Conservation (phyloP, 2,113 vertebrate species). For the Clarias gariepinus region DNA sequence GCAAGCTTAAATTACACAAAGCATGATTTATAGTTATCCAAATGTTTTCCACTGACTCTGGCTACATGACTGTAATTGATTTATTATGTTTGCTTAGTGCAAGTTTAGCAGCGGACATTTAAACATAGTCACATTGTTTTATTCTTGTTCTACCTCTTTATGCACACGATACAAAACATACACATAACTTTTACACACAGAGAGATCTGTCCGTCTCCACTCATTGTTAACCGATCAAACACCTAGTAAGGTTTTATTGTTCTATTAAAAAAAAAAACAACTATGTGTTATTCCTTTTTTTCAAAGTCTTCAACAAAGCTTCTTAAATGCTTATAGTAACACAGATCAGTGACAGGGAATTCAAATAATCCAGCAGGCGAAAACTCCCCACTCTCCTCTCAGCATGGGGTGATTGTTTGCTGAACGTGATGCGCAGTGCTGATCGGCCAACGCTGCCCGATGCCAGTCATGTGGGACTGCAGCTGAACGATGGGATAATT, state of each 20-base stretch:
- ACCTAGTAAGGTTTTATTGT: not conserved
- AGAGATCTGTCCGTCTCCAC: not conserved
- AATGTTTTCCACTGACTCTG: constrained; percentile 13
- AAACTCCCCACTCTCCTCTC: constrained; percentile 27
- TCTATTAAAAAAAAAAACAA: constrained; percentile 5
- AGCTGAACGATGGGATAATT: constrained; percentile 48
- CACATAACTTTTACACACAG: not conserved
- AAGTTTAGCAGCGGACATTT: not conserved
- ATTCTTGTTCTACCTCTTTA: not conserved
- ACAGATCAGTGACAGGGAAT: constrained; percentile 44
- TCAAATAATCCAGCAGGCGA: constrained; percentile 56
- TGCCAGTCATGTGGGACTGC: constrained; percentile 28
- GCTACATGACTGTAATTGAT: constrained; percentile 6
- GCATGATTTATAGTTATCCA: constrained; percentile 42
- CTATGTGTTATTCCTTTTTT: constrained; percentile 6
- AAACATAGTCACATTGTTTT: not conserved
- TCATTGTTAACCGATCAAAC: not conserved
- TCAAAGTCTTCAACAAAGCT: constrained; percentile 44
- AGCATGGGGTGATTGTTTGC: constrained; percentile 49
- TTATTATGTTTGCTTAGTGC: constrained; percentile 7
- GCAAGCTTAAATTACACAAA: constrained; percentile 30
- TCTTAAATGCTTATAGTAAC: constrained; percentile 40
- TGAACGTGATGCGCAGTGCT: constrained; percentile 37
- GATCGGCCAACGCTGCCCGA: constrained; percentile 22
- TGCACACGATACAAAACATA: not conserved